phyloP scores from a whole-genome alignment of 2,113 vertebrate species.

The Xiphias gladius region DNA sequence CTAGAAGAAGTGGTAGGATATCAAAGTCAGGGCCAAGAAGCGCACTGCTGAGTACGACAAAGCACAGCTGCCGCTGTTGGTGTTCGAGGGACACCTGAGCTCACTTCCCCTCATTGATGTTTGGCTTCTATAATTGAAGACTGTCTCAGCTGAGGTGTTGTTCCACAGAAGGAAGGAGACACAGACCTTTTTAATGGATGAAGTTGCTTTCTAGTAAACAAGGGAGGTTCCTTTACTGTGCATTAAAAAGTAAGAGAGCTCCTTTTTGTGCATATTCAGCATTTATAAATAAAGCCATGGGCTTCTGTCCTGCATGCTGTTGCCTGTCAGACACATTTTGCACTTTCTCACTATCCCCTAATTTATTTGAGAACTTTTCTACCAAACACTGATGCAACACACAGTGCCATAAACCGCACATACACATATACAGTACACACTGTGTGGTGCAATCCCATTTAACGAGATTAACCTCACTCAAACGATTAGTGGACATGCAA shows the following conservation, averaged over 20 bases:
- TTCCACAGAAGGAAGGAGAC: conserved; percentile 3
- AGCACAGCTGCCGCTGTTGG: conserved; percentile 43
- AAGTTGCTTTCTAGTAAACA: conserved; percentile 1
- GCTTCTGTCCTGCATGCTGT: background rate
- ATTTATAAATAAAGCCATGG: background rate
- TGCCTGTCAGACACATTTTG: conserved; percentile 2
- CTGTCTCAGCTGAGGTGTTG: conserved; percentile 24
- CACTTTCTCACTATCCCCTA: background rate
- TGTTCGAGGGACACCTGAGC: conserved; percentile 50
- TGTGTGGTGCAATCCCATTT: conserved; percentile 8
- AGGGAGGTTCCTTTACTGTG: conserved; percentile 11
- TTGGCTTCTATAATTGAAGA: conserved; percentile 45
- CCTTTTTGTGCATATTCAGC: background rate
- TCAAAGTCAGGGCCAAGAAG: conserved; percentile 49
- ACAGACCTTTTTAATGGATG: conserved; percentile 34
- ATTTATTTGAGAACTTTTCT: conserved; percentile 5
- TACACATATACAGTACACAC: conserved; percentile 6
- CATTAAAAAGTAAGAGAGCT: conserved; percentile 10
- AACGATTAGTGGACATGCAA: conserved; percentile 34
- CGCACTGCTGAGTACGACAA: conserved; percentile 12
- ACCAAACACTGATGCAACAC: conserved; percentile 7
- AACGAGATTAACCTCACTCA: conserved; percentile 53
- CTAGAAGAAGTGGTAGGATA: conserved; percentile 52
- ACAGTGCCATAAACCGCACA: background rate
- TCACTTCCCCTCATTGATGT: conserved; percentile 2